A percentile compares a stretch with the other conserved stretches of the same genome.
phyloP scores from a whole-genome alignment of 2,797 vertebrate genomes.

The Diglossa cyanea region DNA sequence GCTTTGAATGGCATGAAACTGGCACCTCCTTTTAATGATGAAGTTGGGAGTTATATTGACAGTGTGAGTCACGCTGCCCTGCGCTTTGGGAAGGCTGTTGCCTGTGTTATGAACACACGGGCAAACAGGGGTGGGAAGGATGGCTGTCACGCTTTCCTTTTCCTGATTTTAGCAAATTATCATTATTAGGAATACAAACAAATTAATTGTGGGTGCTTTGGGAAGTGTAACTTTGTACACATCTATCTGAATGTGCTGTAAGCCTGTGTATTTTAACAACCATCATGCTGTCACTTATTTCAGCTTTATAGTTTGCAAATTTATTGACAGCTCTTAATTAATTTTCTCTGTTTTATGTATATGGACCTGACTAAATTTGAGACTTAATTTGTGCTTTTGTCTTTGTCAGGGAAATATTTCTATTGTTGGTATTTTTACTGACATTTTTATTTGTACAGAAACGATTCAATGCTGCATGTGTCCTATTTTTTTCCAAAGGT shows the following conservation, averaged over 20 bases:
- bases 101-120: fast-evolving
- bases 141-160: background rate
- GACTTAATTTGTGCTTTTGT: background rate
- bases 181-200: background rate
- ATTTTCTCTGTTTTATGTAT: background rate
- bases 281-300: background rate
- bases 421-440: background rate
- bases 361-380: background rate
- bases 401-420: background rate
- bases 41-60: background rate
- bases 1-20: background rate
- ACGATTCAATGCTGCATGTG: background rate
- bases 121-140: background rate
- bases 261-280: background rate
- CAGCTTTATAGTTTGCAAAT: background rate
- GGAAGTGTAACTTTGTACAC: background rate
- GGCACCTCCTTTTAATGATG: background rate
- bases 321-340: background rate
- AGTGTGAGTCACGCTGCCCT: background rate
- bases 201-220: background rate
- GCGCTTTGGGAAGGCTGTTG: background rate
- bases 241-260: background rate
- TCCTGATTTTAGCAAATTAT: background rate
- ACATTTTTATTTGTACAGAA: background rate
- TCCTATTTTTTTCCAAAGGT: background rate